Evolutionary conservation across 2,888 invertebrate species (phyloP), one percentile per base, ranked within the genome.

Genomic region (Drosophila emarginata): DNA sequence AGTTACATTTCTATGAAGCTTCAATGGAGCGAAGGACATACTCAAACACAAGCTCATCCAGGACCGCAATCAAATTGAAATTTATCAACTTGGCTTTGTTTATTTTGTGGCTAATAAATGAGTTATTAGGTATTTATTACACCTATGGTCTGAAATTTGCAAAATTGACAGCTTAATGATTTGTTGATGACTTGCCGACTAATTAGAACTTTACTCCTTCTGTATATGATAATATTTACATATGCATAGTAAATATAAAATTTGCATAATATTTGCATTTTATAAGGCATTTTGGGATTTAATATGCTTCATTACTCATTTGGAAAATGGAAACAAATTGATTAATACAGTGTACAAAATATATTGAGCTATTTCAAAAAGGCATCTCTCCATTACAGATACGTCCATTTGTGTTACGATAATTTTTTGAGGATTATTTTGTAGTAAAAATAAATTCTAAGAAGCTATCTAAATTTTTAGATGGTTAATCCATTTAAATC

Each of bases 111-210:
- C 64, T 65, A 67, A 69, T 79, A 74, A 78, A 82, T 80, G 78
- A 77, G 68, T 74, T 64, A 79, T 70, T 68, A 67, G 59, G 64
- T 60, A 69, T 76, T 82, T 76, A 76, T 82, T 74, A 67, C 72
- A 74, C 67, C 76, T 70, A 69, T 61, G 59, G 76, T 66, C 67
- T 67, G 11, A 69, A 64, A 67, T 69, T 57, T 56, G 61, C 60
- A 60, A 70, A 82, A 78, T 72, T 82, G 80, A 71, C 80, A 74
- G 72, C 64, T 74, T 78, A 80, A 76, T 76, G 83, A 78, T 79
- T 76, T 82, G 76, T 74, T 82, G 70, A 74, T 78, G 72, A 74
- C 68, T 74, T 72, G 76, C 54, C 63, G 58, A 64, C 72, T 74
- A 82, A 79, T 79, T 80, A 72, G 11, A 32, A 18, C 21, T 45